Base-by-base conservation (phyloP, 2,797 vertebrate species). In the Avahi laniger region DNA sequence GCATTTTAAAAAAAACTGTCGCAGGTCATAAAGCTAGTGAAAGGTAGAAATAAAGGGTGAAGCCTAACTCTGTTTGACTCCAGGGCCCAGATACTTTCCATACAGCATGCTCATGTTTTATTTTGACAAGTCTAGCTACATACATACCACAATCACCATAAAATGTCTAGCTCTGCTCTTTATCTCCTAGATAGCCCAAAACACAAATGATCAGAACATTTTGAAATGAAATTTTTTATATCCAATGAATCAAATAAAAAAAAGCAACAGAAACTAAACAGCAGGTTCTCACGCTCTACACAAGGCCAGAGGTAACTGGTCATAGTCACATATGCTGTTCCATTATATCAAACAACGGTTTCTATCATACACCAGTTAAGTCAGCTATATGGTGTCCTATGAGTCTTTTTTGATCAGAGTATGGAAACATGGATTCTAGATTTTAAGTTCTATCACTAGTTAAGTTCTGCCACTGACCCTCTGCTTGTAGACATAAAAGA, bases 161-260 rank as follows among this genome's bases (percentile, higher is more conserved):
- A 93, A 95, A 69, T 17, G 50, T 91, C 72, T 52, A 72, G 43
- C 75, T 89, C 28, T 65, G 28, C 17, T 84, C n/a, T 81, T 70
- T 87, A 78, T 73, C 54, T 85, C 67, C 46, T 59, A 90, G 26
- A 81, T 1, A 89, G 76, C 26, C 33, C 78, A 90, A 76, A 86
- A 89, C 35, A 26, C 79, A 94, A 97, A 86, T 61, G 26, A 78
- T 26, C 24, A 30, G 26, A 93, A 90, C 50, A 76, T n/a, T 50
- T 26, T 72, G 10, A 95, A 93, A 67, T 96, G 24, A 94, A 93
- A 86, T 84, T 8, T 87, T 92, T 94, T 65, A n/a, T 43, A 80
- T 28, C n/a, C n/a, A 83, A 78, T n/a, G 48, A 35, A 48, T 69
- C 69, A 89, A 89, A 92, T 43, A 69, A 90, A 76, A 80, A 65